Percentiles rank a stretch among this genome's conserved stretches.
Evolutionary conservation across 2,888 invertebrate genomes (phyloP).

Genomic region (Cacoxenus indagator): DNA sequence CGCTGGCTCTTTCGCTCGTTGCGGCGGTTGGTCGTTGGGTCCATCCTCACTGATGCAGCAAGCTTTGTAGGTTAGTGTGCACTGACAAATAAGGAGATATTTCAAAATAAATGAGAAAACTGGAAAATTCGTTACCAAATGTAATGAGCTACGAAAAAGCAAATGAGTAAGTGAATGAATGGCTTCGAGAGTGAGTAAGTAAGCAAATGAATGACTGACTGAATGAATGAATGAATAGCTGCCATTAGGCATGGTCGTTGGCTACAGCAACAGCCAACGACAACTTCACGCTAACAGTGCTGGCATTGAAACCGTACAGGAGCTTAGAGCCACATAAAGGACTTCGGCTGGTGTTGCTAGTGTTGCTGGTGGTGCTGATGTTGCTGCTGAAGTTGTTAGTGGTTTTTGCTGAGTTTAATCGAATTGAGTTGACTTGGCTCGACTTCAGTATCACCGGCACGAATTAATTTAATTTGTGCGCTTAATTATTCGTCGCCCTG

Average conservation of each 20-base stretch:
- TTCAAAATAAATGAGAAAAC: constrained; percentile 19
- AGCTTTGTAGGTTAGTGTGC: background rate
- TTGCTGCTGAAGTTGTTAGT: background rate
- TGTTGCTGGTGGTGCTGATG: background rate
- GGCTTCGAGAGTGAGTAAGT: too few relatives aligned
- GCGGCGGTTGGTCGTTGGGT: background rate
- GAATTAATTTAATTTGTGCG: constrained; percentile 56
- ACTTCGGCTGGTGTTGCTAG: background rate
- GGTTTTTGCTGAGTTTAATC: background rate
- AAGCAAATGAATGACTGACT: constrained; percentile 4
- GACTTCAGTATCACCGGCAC: background rate
- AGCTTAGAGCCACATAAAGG: background rate
- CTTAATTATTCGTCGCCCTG: constrained; percentile 46
- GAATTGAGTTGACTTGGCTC: background rate
- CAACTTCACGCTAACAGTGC: background rate
- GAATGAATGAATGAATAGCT: constrained; percentile 34
- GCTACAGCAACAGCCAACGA: constrained; percentile 15
- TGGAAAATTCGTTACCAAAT: constrained; percentile 17
- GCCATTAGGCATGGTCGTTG: constrained; percentile 56
- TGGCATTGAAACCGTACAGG: background rate
- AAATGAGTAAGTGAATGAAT: constrained; percentile 33
- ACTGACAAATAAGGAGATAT: constrained; percentile 1
- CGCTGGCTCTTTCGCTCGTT: background rate
- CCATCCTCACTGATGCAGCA: background rate
- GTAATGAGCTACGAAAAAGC: constrained; percentile 17